Evolutionary conservation across 2,797 vertebrate species (phyloP).

Genomic region (Erpetoichthys calabaricus): DNA sequence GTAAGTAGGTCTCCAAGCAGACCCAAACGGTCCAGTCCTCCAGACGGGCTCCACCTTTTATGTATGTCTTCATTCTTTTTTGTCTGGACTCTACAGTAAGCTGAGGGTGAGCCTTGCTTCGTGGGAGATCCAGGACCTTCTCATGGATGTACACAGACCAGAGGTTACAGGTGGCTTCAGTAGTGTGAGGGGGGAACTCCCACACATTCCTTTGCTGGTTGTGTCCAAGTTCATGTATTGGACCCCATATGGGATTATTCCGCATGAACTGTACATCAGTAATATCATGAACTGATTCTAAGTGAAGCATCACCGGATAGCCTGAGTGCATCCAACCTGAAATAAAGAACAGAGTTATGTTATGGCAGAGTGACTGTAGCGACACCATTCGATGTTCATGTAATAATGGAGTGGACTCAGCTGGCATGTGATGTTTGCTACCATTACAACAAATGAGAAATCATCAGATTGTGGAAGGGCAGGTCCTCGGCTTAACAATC

Average conservation of each 20-base stretch:
- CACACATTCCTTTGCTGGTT: conserved; percentile 30
- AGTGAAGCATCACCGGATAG: conserved; percentile 29
- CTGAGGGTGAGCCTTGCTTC: conserved; percentile 19
- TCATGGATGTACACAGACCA: conserved; percentile 36
- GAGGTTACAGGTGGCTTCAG: conserved; percentile 27
- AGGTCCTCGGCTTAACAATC: no score
- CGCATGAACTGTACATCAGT: conserved; percentile 22
- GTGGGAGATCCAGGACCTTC: conserved; percentile 24
- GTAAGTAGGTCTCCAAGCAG: conserved; percentile 32
- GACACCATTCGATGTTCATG: no score
- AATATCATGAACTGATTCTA: conserved; percentile 22
- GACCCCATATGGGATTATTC: conserved; percentile 27
- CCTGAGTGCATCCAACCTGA: conserved; percentile 32
- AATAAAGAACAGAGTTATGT: not conserved
- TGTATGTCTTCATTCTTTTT: conserved; percentile 23
- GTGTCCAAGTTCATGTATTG: conserved; percentile 29
- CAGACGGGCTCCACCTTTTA: conserved; percentile 25
- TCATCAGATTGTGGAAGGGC: no score
- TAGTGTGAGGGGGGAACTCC: conserved; percentile 29
- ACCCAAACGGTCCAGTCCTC: conserved; percentile 29
- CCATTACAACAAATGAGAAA: no score
- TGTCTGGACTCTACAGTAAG: conserved; percentile 21
- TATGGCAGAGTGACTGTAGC: no score
- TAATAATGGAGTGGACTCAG: no score
- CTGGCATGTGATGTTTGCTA: no score